Evolutionary conservation across 2,888 invertebrate species (phyloP).

Genomic region (Platypus cylindrus): DNA sequence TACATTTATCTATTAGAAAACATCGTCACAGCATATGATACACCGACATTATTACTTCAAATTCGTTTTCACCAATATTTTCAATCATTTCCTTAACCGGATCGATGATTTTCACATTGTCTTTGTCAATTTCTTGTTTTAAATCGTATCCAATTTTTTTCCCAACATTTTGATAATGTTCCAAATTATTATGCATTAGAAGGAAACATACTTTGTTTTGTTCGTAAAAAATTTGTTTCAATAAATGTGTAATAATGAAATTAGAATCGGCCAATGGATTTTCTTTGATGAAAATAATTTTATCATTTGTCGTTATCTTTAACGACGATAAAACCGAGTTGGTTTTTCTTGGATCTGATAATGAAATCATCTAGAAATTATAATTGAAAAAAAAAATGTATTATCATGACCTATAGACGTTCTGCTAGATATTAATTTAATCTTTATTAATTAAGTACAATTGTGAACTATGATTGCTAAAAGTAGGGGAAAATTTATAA

Average conservation of each 20-base stretch:
- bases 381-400: too few relatives aligned
- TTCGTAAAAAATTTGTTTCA: conserved; percentile 52
- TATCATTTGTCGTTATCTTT: conserved; percentile 48
- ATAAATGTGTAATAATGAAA: conserved; percentile 56
- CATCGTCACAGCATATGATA: not conserved
- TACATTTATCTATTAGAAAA: conserved; percentile 6
- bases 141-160: conserved; percentile 62
- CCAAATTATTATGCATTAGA: conserved; percentile 55
- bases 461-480: too few relatives aligned
- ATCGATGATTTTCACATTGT: conserved; percentile 41
- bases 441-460: too few relatives aligned
- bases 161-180: conserved; percentile 62
- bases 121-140: conserved; percentile 37
- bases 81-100: conserved; percentile 38
- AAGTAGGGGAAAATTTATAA: too few relatives aligned
- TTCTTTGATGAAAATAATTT: conserved; percentile 55
- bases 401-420: too few relatives aligned
- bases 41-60: conserved; percentile 22
- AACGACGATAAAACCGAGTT: conserved; percentile 34
- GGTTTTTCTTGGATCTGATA: conserved; percentile 18
- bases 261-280: conserved; percentile 57
- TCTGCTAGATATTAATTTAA: too few relatives aligned
- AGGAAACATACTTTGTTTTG: conserved; percentile 48
- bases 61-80: conserved; percentile 29
- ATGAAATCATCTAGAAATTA: conserved; percentile 16